Evolutionary conservation across 2,113 vertebrate species (phyloP).

Genomic region (Gorsachius goisagi): DNA sequence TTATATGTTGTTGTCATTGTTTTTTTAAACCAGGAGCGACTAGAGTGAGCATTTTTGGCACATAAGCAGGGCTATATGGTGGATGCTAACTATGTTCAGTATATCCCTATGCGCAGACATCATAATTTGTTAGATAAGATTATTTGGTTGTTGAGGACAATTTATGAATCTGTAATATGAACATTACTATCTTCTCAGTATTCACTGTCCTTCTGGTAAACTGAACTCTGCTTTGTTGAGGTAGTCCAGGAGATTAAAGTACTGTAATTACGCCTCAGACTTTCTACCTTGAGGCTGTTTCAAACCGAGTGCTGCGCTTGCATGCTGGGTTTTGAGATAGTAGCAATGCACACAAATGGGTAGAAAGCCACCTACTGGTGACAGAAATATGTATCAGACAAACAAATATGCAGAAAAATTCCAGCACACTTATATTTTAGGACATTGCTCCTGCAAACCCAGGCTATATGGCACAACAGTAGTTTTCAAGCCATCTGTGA

Average conservation of each 20-base stretch:
- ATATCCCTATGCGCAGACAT: neutral
- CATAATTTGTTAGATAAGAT: neutral
- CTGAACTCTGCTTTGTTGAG: neutral
- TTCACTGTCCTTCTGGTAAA: neutral
- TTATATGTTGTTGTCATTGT: neutral
- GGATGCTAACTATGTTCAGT: neutral
- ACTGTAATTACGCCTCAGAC: neutral
- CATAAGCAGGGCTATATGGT: neutral
- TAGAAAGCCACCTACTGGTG: constrained; percentile 27
- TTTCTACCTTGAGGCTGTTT: neutral
- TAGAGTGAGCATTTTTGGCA: neutral
- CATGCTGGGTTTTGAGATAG: neutral
- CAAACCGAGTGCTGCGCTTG: accelerated
- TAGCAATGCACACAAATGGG: accelerated
- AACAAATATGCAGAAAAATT: accelerated
- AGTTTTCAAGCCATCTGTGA: neutral
- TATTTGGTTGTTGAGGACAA: neutral
- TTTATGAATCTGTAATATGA: neutral
- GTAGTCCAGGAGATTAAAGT: neutral
- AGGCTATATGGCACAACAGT: neutral
- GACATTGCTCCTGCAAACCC: neutral
- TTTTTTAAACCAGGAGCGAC: neutral
- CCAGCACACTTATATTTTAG: neutral
- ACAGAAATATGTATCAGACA: neutral
- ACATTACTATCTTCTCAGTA: neutral